Conservation (phyloP, 2,888 invertebrate species). For the Allophyes oxyacanthae region DNA sequence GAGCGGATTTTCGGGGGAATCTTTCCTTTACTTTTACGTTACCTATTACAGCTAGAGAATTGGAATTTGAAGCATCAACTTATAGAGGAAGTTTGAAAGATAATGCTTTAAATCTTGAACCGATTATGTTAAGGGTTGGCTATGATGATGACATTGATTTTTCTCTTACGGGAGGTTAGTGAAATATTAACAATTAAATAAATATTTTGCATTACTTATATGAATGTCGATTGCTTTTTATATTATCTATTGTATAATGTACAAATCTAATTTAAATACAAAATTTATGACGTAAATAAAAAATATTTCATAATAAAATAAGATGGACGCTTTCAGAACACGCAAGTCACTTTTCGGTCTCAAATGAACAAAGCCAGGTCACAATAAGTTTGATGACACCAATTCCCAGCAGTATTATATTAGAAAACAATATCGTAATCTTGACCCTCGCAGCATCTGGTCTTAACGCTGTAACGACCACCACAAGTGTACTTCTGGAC, state of each 20-base stretch:
- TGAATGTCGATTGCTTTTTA: constrained; percentile 3
- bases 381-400: constrained; percentile 53
- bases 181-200: not conserved
- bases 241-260: too few relatives aligned
- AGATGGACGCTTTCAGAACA: constrained; percentile 63
- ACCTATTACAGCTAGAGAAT: constrained; percentile 69
- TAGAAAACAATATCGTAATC: constrained; percentile 68
- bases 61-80: constrained; percentile 69
- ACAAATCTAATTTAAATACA: too few relatives aligned
- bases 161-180: constrained; percentile 72
- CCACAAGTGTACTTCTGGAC: constrained; percentile 72
- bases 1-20: constrained; percentile 5
- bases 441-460: constrained; percentile 73
- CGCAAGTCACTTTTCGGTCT: constrained; percentile 60
- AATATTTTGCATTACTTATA: constrained; percentile 12
- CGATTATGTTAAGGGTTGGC: constrained; percentile 66
- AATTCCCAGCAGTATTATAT: constrained; percentile 68
- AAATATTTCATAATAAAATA: not conserved
- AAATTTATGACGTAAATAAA: not conserved
- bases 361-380: constrained; percentile 60
- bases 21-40: constrained; percentile 45
- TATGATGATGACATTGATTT: constrained; percentile 67
- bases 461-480: constrained; percentile 65
- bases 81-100: constrained; percentile 72
- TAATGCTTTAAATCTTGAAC: constrained; percentile 58